Percentiles rank a stretch among this genome's conserved stretches.
phyloP scores from a whole-genome alignment of 1,140 invertebrate species.

The Magallana ariakensis region DNA sequence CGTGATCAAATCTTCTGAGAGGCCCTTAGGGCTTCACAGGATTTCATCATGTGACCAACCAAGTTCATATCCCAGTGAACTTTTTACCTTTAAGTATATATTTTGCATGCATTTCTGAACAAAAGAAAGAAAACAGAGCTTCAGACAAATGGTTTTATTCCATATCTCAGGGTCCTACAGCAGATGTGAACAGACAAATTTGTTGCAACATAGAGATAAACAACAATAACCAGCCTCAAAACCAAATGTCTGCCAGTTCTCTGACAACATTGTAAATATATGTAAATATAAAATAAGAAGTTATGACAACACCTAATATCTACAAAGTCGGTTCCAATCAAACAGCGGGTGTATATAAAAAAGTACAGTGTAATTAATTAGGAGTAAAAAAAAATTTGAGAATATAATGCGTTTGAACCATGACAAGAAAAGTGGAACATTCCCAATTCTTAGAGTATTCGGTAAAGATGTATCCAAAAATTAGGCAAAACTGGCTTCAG shows the following conservation, averaged over 20 bases:
- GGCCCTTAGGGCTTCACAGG: too few relatives aligned
- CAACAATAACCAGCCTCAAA: background rate
- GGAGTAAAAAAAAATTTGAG: conserved; percentile 4
- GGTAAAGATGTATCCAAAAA: background rate
- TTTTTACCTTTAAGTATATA: too few relatives aligned
- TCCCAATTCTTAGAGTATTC: background rate
- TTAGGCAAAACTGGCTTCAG: background rate
- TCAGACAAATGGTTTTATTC: conserved; percentile 8
- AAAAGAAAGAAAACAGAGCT: background rate
- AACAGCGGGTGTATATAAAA: background rate
- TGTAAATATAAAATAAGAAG: conserved; percentile 3
- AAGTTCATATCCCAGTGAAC: too few relatives aligned
- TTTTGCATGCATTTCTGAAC: too few relatives aligned
- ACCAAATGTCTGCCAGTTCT: background rate
- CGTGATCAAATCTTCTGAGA: too few relatives aligned
- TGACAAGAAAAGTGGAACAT: background rate
- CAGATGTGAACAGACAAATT: too few relatives aligned
- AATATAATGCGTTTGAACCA: background rate
- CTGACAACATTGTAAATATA: conserved; percentile 4
- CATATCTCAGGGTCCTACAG: background rate
- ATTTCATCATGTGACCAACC: too few relatives aligned
- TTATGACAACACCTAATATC: conserved; percentile 11
- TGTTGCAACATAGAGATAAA: too few relatives aligned
- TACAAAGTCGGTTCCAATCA: conserved; percentile 17
- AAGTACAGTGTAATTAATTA: background rate